Percentiles rank a stretch among this genome's conserved stretches.
Evolutionary conservation across 2,113 vertebrate species (phyloP).

Genomic region (Corythornis vintsioides): DNA sequence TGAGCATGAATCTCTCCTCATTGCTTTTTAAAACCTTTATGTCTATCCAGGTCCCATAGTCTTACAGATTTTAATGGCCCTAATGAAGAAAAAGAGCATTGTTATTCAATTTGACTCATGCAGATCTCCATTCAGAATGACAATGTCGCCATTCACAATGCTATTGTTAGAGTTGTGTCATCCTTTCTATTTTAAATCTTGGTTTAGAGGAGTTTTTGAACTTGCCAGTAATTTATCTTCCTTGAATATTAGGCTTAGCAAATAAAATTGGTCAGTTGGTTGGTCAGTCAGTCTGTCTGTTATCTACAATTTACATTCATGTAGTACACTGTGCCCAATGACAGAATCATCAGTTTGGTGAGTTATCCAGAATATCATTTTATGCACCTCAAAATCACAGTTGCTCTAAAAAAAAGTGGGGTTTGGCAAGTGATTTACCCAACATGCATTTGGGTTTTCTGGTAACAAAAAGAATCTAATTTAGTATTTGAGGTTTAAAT

Average conservation of each 20-base stretch:
- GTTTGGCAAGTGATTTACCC: background rate
- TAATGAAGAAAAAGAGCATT: slow-evolving; percentile 57
- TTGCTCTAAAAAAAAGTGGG: background rate
- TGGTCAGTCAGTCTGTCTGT: background rate
- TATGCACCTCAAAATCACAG: background rate
- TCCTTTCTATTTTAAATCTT: slow-evolving; percentile 35
- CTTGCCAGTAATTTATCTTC: slow-evolving; percentile 5
- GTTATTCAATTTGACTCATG: slow-evolving; percentile 47
- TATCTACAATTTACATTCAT: background rate
- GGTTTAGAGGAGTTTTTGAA: slow-evolving; percentile 16
- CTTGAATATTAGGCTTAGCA: background rate
- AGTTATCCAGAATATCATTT: background rate
- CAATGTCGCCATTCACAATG: slow-evolving; percentile 24
- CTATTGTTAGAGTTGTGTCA: background rate
- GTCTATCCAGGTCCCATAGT: slow-evolving; percentile 22
- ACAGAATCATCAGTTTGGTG: background rate
- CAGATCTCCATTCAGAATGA: slow-evolving; percentile 37
- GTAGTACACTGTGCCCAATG: background rate
- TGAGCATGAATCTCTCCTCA: slow-evolving; percentile 32
- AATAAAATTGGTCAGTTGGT: background rate
- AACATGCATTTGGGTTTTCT: background rate
- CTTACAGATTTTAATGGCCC: slow-evolving; percentile 43
- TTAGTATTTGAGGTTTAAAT: background rate
- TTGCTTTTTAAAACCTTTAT: slow-evolving; percentile 46
- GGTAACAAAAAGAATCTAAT: background rate